Conservation (phyloP, 1,140 invertebrate genomes). For the Sitodiplosis mosellana region DNA sequence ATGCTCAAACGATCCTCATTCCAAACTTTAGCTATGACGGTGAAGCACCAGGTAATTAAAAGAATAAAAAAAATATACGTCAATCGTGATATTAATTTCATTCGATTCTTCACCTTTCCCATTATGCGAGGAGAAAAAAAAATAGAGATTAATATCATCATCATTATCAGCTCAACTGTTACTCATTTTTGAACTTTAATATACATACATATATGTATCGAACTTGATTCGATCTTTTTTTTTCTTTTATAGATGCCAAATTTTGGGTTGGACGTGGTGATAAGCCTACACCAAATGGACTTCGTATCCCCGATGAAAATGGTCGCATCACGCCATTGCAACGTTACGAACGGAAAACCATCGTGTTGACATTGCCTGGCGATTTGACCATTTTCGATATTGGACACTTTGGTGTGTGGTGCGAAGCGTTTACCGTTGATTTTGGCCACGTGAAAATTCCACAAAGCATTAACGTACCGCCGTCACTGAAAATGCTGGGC, state of each 20-base stretch:
- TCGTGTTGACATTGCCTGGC: slow-evolving; percentile 67
- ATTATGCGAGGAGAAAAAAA: too few species aligned
- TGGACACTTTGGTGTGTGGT: slow-evolving; percentile 74
- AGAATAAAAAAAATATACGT: slow-evolving; percentile 1
- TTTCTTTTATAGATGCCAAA: slow-evolving; percentile 53
- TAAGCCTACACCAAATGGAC: slow-evolving; percentile 56
- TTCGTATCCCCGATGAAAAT: slow-evolving; percentile 73
- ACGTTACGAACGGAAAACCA: slow-evolving; percentile 64
- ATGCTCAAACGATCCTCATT: slow-evolving; percentile 75
- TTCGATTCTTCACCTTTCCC: too few species aligned
- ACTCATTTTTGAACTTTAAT: background rate
- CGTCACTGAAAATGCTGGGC: slow-evolving; percentile 80
- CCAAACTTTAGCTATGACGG: slow-evolving; percentile 79
- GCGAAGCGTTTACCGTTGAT: slow-evolving; percentile 73
- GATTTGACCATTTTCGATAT: slow-evolving; percentile 65
- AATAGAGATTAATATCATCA: background rate
- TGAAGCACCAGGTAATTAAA: slow-evolving; percentile 66
- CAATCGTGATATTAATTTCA: too few species aligned
- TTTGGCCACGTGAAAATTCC: slow-evolving; percentile 73
- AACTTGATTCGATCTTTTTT: slow-evolving; percentile 2
- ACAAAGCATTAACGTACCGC: slow-evolving; percentile 57
- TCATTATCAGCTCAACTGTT: background rate
- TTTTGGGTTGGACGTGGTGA: slow-evolving; percentile 75
- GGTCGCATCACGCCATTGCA: slow-evolving; percentile 60
- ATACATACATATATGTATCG: too few species aligned